Conservation (phyloP, 2,113 vertebrate species). For the Siniperca knerii region DNA sequence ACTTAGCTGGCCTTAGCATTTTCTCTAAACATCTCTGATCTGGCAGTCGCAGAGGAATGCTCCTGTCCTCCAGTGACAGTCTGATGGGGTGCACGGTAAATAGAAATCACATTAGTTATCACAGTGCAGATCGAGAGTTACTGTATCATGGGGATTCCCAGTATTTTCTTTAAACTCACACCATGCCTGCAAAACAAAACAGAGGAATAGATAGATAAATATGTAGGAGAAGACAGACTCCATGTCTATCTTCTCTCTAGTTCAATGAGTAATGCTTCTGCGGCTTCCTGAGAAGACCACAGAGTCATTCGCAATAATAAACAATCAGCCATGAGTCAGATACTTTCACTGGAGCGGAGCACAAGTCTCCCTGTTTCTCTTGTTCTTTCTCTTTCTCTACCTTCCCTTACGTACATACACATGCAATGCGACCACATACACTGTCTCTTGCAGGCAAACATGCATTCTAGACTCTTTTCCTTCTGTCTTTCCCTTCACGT, state of each 20-base stretch:
- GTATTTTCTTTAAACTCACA: conserved; percentile 38
- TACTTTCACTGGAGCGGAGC: conserved; percentile 68
- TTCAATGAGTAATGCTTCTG: conserved; percentile 71
- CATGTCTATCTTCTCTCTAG: conserved; percentile 46
- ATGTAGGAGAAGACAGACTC: conserved; percentile 51
- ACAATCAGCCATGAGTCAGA: conserved; percentile 77
- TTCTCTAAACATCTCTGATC: conserved; percentile 27
- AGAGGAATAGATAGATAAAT: conserved; percentile 35
- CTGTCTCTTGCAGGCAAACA: conserved; percentile 7
- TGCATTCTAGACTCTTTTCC: background rate
- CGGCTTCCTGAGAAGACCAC: conserved; percentile 65
- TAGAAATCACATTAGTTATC: conserved; percentile 19
- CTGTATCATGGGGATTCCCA: conserved; percentile 13
- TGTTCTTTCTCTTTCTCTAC: background rate
- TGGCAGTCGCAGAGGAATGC: background rate
- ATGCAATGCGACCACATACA: conserved; percentile 14
- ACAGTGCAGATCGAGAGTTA: background rate
- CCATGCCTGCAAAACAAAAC: conserved; percentile 42
- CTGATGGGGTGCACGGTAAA: background rate
- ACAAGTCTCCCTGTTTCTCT: conserved; percentile 9
- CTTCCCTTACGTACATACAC: background rate
- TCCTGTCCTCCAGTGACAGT: conserved; percentile 15
- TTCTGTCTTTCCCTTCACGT: background rate
- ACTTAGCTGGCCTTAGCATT: conserved; percentile 27
- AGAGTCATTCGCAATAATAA: conserved; percentile 72